Conservation (phyloP, 2,888 invertebrate species). For the Rhingia rostrata region DNA sequence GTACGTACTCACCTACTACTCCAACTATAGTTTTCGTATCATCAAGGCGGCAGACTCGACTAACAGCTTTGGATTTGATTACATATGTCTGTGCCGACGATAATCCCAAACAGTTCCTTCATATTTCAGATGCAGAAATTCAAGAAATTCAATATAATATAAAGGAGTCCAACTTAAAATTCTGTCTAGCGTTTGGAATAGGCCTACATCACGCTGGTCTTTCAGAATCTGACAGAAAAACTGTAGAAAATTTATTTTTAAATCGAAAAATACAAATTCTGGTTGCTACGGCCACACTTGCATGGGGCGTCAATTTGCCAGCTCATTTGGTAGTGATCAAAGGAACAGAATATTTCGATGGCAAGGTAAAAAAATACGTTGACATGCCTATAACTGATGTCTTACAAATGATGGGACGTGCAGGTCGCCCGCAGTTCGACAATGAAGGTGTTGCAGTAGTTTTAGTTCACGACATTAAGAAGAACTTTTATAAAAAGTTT, state of each 20-base stretch:
- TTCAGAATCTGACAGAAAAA: constrained; percentile 94
- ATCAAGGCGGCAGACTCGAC: constrained; percentile 96
- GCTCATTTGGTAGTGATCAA: constrained; percentile 99
- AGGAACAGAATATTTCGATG: constrained; percentile 99
- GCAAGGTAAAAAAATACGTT: constrained; percentile 97
- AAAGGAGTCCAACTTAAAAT: constrained; percentile 94
- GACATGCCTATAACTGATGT: constrained; percentile 99
- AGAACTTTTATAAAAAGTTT: constrained; percentile 99
- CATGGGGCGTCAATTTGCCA: constrained; percentile 99
- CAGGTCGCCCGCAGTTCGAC: constrained; percentile 98
- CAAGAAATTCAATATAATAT: constrained; percentile 89
- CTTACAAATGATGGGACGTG: constrained; percentile 99
- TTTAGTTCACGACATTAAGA: constrained; percentile 97
- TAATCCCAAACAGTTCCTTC: constrained; percentile 97
- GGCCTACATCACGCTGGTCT: constrained; percentile 99
- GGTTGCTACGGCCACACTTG: constrained; percentile 97
- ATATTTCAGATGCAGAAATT: constrained; percentile 93
- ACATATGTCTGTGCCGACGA: constrained; percentile 94
- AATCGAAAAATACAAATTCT: constrained; percentile 98
- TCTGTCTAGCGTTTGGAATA: constrained; percentile 97
- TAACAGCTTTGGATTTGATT: constrained; percentile 97
- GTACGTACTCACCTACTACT: constrained; percentile 94
- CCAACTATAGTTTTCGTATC: constrained; percentile 98
- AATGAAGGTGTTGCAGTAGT: constrained; percentile 94
- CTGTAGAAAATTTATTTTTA: constrained; percentile 96